Evolutionary conservation across 64 coral and sea anemone genomes (phyloP), one percentile per base, ranked within the genome.

Genomic region (Dendronephthya gigantea): DNA sequence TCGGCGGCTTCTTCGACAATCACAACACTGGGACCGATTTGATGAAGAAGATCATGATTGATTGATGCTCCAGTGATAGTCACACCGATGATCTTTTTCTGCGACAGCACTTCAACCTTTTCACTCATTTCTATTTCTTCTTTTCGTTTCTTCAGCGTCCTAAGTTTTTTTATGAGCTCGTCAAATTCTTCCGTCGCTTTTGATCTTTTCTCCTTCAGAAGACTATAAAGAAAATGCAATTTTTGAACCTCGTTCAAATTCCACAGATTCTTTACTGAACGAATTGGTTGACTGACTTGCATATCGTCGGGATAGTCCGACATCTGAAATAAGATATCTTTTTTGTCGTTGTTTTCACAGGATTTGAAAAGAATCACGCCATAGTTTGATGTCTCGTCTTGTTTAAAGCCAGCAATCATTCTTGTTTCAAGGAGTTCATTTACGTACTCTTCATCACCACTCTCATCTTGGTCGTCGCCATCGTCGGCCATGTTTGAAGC

Each of bases 1-100:
- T 92, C 90, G 29, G 90, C 90, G 16, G 90, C 90, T 88, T 92
- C 90, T 88, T 92, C 90, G 0, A 92, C 83, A 0, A 92, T 81
- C 23, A 92, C 87, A 5, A 88, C 50, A 88, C 33, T 82, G 0
- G 90, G 86, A 62, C 55, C 55, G 25, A 62, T 62, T 1, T 62
- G 55, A 62, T 62, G 55, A 62, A 62, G 19, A 62, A 62, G 55
- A 62, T 62, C 55, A n/a, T 62, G 55, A 62, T 62, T 62, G 55
- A 62, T 62, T 0, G 55, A 62, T 23, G 55, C 55, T 62, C 55
- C 55, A 23, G 55, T 62, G 55, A 62, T 62, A 9, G 55, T 62
- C 55, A 62, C 55, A 62, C 55, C 55, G 17, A 62, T 62, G 25
- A 62, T 62, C 55, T 62, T 62, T 22, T 62, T 62, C 17, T n/a